Conservation (phyloP, 37 sponge, comb jelly and placozoan species). For the Bolinopsis microptera region DNA sequence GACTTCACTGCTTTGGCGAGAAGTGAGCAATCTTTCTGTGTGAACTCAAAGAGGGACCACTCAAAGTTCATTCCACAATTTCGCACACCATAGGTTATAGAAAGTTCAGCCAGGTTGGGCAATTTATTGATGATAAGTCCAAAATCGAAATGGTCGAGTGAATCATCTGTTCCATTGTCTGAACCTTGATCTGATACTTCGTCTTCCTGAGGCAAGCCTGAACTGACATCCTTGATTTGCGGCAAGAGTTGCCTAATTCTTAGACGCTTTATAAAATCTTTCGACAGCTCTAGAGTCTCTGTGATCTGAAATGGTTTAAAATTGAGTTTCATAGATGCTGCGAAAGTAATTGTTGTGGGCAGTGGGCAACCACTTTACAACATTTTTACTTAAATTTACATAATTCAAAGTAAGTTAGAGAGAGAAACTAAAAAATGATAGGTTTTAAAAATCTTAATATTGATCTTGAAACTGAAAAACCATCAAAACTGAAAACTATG, state of each 20-base stretch:
- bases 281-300: conserved; percentile 73
- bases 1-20: conserved; percentile 76
- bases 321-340: no score
- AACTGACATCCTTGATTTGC: conserved; percentile 67
- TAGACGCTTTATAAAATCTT: conserved; percentile 75
- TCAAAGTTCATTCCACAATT: conserved; percentile 97
- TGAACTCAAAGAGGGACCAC: conserved; percentile 90
- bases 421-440: no score
- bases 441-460: no score
- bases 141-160: conserved; percentile 79
- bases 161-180: conserved; percentile 70
- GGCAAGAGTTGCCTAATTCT: conserved; percentile 80
- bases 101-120: conserved; percentile 73
- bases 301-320: conserved; percentile 79
- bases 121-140: conserved; percentile 70
- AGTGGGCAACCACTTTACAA: not conserved
- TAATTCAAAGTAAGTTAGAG: no score
- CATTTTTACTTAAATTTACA: not conserved
- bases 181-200: conserved; percentile 58
- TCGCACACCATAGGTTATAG: conserved; percentile 77
- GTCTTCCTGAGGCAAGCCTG: conserved; percentile 69
- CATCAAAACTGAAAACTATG: no score
- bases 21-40: conserved; percentile 74
- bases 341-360: not conserved
- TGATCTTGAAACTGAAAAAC: no score